phyloP scores from a whole-genome alignment of 2,888 invertebrate genomes.

The Caenorhabditis becei region DNA sequence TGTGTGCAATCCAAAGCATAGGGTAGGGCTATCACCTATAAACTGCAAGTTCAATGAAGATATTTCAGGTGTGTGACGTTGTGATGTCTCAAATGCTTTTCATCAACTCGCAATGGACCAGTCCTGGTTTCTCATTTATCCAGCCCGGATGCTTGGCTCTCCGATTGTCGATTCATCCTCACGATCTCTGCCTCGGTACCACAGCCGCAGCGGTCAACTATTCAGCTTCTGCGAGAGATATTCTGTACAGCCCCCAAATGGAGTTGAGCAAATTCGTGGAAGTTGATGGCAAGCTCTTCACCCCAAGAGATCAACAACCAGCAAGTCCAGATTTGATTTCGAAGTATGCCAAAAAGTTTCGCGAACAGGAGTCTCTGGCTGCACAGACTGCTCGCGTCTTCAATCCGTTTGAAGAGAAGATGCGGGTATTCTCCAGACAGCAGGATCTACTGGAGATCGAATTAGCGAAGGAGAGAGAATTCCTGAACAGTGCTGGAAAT shows the following conservation, averaged over 20 bases:
- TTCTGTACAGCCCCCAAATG: constrained; percentile 31
- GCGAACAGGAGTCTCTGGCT: not conserved
- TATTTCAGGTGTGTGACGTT: constrained; percentile 49
- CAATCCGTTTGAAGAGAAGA: constrained; percentile 49
- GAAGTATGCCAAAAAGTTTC: constrained; percentile 31
- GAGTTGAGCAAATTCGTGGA: constrained; percentile 12
- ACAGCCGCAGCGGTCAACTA: constrained; percentile 12
- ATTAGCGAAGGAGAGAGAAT: constrained; percentile 37
- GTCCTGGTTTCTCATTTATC: constrained; percentile 58
- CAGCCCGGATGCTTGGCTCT: constrained; percentile 52
- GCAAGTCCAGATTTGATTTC: constrained; percentile 40
- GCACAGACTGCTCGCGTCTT: constrained; percentile 26
- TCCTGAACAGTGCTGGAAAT: constrained; percentile 37
- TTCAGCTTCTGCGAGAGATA: constrained; percentile 46
- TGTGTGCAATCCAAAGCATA: constrained; percentile 51
- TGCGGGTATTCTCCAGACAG: constrained; percentile 42
- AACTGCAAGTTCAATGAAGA: not conserved
- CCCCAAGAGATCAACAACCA: not conserved
- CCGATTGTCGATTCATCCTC: constrained; percentile 55
- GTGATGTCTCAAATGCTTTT: constrained; percentile 56
- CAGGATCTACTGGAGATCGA: constrained; percentile 45
- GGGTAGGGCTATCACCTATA: constrained; percentile 11
- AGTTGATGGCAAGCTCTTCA: not conserved
- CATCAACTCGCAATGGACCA: constrained; percentile 61
- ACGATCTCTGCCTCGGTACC: constrained; percentile 57